Conservation (phyloP, 2,113 vertebrate genomes). For the Lontra canadensis region DNA sequence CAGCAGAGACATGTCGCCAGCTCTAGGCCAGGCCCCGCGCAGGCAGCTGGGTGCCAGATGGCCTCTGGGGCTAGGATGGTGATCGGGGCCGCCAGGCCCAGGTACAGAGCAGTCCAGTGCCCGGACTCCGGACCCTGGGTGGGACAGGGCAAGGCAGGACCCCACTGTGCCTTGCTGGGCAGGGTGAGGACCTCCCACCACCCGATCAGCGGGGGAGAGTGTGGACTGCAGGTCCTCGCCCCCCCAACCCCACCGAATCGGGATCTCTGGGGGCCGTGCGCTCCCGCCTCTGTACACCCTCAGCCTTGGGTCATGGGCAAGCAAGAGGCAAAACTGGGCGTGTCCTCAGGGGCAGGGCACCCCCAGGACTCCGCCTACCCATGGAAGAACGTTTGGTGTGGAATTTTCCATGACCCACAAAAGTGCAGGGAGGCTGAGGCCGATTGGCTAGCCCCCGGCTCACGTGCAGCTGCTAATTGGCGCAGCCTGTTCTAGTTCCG, state of each 20-base stretch:
- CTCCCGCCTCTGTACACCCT: rapidly evolving
- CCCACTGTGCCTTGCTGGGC: rapidly evolving
- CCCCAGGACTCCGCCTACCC: rapidly evolving
- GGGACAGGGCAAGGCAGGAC: not conserved
- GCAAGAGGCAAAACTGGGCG: not conserved
- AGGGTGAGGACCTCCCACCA: not conserved
- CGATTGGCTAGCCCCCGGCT: not conserved
- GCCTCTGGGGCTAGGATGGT: not conserved
- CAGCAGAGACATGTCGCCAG: rapidly evolving
- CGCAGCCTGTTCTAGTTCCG: not conserved
- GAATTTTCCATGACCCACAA: slow-evolving; percentile 25
- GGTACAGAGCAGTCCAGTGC: not conserved
- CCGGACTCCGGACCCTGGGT: rapidly evolving
- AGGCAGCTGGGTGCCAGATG: not conserved
- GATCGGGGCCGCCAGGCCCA: not conserved
- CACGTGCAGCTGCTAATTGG: not conserved
- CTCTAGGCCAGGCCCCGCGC: not conserved
- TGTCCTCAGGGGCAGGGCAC: not conserved
- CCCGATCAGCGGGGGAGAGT: rapidly evolving
- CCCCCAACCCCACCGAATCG: rapidly evolving
- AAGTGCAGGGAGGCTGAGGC: not conserved
- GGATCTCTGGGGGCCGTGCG: not conserved
- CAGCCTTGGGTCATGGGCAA: not conserved
- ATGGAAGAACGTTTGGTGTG: rapidly evolving
- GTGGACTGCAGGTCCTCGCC: not conserved